Evolutionary conservation across 1,140 invertebrate species (phyloP).

Genomic region (Ips nitidus): DNA sequence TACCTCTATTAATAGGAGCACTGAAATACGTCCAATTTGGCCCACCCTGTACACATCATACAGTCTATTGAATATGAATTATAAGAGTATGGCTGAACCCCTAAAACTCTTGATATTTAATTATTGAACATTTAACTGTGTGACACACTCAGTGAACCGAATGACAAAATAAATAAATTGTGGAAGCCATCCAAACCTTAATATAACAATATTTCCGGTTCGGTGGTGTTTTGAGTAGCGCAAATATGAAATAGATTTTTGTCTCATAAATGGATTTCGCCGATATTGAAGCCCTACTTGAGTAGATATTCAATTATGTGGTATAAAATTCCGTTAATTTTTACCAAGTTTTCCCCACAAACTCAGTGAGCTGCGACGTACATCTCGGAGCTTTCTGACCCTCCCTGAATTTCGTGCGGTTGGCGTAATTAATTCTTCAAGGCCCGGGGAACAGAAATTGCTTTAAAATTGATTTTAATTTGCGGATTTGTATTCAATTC

Average conservation of each 20-base stretch:
- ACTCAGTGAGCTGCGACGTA: not conserved
- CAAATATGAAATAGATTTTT: slow-evolving; percentile 14
- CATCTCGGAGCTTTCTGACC: not conserved
- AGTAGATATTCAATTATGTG: not conserved
- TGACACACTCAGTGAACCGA: not conserved
- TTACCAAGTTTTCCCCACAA: not conserved
- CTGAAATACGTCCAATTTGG: too few species aligned
- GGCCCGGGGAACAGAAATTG: slow-evolving; percentile 10
- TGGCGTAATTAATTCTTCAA: slow-evolving; percentile 15
- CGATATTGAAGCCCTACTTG: not conserved
- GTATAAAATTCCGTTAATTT: not conserved
- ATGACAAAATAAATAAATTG: slow-evolving; percentile 28
- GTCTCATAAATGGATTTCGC: slow-evolving; percentile 10
- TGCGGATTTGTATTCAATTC: slow-evolving; percentile 20
- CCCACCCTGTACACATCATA: too few species aligned
- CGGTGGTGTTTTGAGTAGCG: slow-evolving; percentile 6
- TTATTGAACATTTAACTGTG: too few species aligned
- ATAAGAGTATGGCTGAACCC: too few species aligned
- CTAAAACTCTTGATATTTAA: too few species aligned
- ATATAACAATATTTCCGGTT: slow-evolving; percentile 24
- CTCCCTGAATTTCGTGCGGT: slow-evolving; percentile 10
- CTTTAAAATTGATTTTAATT: slow-evolving; percentile 20
- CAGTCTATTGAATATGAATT: too few species aligned
- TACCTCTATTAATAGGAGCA: too few species aligned
- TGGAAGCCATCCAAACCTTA: slow-evolving; percentile 18